Evolutionary conservation across 2,113 vertebrate genomes (phyloP).

Genomic region (Pedionomus torquatus): DNA sequence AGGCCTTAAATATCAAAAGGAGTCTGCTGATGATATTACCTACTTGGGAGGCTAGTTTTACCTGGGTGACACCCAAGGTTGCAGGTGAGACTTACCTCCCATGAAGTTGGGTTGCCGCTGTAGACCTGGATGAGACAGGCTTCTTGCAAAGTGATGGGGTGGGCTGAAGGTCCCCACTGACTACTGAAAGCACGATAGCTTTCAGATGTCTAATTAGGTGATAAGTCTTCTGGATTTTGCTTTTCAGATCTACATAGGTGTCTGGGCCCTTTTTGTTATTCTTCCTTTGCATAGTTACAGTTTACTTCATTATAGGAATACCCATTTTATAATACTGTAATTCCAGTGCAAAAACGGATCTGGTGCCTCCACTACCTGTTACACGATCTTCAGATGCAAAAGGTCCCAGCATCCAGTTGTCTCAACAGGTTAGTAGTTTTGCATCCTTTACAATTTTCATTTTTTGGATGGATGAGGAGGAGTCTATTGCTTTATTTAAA

Average conservation of each 20-base stretch:
- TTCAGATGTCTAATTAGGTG: neutral
- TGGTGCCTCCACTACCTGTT: slow-evolving; percentile 85
- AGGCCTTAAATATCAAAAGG: neutral
- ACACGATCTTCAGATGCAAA: slow-evolving; percentile 81
- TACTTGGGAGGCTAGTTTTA: neutral
- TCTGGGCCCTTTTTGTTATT: neutral
- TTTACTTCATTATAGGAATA: neutral
- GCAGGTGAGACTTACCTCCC: neutral
- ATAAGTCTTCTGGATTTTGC: neutral
- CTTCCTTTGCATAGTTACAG: neutral
- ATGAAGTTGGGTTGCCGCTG: neutral
- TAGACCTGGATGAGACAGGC: neutral
- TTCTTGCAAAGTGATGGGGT: neutral
- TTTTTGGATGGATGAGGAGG: neutral
- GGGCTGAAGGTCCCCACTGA: neutral
- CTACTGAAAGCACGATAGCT: neutral
- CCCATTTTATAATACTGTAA: neutral
- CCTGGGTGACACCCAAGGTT: neutral
- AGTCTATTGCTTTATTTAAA: neutral
- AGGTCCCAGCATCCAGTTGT: slow-evolving; percentile 49
- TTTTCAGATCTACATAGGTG: neutral
- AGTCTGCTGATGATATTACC: neutral
- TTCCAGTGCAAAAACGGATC: slow-evolving; percentile 80
- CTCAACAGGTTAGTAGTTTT: slow-evolving; percentile 73
- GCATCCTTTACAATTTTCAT: neutral